A percentile compares a stretch with the other conserved stretches of the same genome.
Conservation (phyloP, 2,797 vertebrate genomes). For the Circus cinereus region DNA sequence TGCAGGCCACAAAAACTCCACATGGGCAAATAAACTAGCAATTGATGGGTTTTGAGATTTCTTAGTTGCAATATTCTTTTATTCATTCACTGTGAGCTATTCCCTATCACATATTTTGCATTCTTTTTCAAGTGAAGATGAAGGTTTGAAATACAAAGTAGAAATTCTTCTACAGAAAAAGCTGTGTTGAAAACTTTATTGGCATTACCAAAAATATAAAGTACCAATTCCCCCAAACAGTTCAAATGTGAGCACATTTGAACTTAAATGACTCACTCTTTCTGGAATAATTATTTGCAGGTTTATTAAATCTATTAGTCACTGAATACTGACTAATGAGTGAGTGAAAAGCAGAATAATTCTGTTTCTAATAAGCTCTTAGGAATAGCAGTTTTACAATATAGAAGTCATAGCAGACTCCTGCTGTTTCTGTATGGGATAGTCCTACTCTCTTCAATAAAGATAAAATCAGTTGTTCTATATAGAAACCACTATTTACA, state of each 20-base stretch:
- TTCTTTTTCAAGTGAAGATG: conserved; percentile 15
- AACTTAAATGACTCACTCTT: not conserved
- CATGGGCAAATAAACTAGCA: not conserved
- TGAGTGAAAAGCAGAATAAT: not conserved
- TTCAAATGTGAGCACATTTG: not conserved
- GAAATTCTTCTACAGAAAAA: not conserved
- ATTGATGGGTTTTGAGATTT: not conserved
- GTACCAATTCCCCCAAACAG: not conserved
- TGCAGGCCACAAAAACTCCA: conserved; percentile 18
- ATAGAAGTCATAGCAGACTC: not conserved
- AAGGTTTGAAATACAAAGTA: not conserved
- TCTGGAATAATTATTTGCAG: not conserved
- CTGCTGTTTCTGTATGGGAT: not conserved
- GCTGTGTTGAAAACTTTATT: not conserved
- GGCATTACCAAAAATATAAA: not conserved
- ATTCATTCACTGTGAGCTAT: conserved; percentile 27
- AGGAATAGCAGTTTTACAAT: not conserved
- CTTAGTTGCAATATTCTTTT: conserved; percentile 39
- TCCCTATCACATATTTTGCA: not conserved
- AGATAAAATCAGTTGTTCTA: not conserved
- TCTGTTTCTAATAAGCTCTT: not conserved
- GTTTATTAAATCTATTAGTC: not conserved
- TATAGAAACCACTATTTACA: not conserved
- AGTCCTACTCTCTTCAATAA: not conserved
- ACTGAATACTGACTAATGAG: not conserved